These are phyloP conservation scores for Lithophane ornitopus DNA, from an alignment of 2,888 invertebrate species.

Conservation along the genomic window DNA sequence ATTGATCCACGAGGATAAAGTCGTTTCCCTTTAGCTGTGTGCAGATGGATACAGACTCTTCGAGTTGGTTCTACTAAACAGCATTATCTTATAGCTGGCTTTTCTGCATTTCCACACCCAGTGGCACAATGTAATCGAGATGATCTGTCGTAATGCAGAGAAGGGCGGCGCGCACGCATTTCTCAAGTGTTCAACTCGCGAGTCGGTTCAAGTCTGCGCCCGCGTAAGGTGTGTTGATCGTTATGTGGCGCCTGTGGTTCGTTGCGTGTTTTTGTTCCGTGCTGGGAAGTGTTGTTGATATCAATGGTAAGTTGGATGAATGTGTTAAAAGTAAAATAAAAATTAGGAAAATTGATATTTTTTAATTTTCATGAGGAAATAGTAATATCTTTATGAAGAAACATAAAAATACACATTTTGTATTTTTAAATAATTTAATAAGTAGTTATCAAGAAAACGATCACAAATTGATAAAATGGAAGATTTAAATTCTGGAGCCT, in stretches of 20 bases:
- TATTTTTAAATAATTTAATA: neutral
- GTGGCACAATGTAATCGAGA: slow-evolving; percentile 54
- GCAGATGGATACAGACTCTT: neutral
- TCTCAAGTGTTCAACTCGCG: slow-evolving; percentile 37
- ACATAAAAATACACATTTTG: neutral
- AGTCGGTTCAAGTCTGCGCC: slow-evolving; percentile 46
- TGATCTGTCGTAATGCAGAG: slow-evolving; percentile 64
- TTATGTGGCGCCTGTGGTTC: slow-evolving; percentile 61
- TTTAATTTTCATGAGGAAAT: neutral
- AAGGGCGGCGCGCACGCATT: slow-evolving; percentile 53
- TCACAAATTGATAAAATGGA: neutral
- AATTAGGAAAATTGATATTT: neutral
- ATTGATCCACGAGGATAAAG: neutral
- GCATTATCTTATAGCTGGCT: neutral
- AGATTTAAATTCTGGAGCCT: neutral
- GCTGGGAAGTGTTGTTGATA: slow-evolving; percentile 66
- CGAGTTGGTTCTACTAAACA: neutral
- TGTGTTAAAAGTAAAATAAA: neutral
- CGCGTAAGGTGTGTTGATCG: slow-evolving; percentile 51
- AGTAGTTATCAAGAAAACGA: no score
- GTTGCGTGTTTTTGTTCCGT: slow-evolving; percentile 59
- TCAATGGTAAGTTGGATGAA: slow-evolving; percentile 68
- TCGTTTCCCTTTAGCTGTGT: neutral
- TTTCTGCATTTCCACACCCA: slow-evolving; percentile 33
- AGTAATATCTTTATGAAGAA: no score